Evolutionary conservation across 2,888 invertebrate genomes (phyloP).

Genomic region (Aspidapion aeneum): DNA sequence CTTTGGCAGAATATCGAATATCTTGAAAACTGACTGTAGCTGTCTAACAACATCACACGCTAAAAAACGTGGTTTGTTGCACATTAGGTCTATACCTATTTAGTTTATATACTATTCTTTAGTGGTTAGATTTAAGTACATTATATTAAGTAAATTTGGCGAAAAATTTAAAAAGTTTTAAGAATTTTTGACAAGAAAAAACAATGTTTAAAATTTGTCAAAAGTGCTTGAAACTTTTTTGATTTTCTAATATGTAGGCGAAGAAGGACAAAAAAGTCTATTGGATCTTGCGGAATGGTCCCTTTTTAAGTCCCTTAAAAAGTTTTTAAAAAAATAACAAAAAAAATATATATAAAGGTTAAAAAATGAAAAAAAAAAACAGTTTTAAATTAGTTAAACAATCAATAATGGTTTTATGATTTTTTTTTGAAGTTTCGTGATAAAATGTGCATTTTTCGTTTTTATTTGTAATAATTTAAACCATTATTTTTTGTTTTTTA

Average conservation of each 20-base stretch:
- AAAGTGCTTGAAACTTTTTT: too few relatives aligned
- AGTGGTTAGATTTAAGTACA: too few relatives aligned
- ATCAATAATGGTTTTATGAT: constrained; percentile 24
- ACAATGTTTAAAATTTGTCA: too few relatives aligned
- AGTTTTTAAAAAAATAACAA: constrained; percentile 18
- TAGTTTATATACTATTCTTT: too few relatives aligned
- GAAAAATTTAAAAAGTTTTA: too few relatives aligned
- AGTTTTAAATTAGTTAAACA: constrained; percentile 16
- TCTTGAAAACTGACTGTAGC: too few relatives aligned
- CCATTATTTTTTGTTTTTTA: constrained; percentile 22
- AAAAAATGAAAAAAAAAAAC: constrained; percentile 15
- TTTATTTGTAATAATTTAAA: not conserved
- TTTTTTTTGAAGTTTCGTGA: constrained; percentile 4
- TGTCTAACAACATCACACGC: too few relatives aligned
- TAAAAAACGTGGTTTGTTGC: too few relatives aligned
- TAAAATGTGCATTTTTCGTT: constrained; percentile 7
- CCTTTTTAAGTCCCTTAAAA: constrained; percentile 20
- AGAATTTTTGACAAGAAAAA: too few relatives aligned
- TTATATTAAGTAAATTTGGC: too few relatives aligned
- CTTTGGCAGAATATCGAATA: too few relatives aligned
- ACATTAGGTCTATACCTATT: too few relatives aligned
- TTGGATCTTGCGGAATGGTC: constrained; percentile 25
- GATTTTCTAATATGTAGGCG: constrained; percentile 1
- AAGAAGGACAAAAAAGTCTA: constrained; percentile 10
- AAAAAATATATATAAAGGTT: constrained; percentile 18